A percentile compares a stretch with the other conserved stretches of the same genome.
Evolutionary conservation across 2,113 vertebrate genomes (phyloP).

Genomic region (Arothron firmamentum): DNA sequence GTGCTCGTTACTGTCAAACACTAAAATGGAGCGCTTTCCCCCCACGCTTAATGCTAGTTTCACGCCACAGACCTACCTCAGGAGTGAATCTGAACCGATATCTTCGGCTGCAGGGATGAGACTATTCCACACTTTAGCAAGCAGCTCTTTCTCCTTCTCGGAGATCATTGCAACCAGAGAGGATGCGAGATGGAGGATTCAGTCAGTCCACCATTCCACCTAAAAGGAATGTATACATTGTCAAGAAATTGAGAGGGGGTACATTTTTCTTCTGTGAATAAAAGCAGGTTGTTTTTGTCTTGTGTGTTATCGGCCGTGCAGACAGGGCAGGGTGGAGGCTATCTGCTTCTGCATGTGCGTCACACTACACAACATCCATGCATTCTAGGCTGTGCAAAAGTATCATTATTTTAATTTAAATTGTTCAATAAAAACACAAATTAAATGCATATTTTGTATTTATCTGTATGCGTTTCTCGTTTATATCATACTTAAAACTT

Average conservation of each 20-base stretch:
- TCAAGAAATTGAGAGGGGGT: background rate
- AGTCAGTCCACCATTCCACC: constrained; percentile 49
- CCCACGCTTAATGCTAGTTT: background rate
- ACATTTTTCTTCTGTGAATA: background rate
- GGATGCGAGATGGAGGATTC: background rate
- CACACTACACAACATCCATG: background rate
- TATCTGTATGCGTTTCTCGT: too few species aligned
- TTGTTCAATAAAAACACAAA: background rate
- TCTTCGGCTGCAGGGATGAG: constrained; percentile 63
- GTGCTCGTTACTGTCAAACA: background rate
- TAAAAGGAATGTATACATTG: background rate
- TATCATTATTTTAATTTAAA: too few species aligned
- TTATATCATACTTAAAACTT: background rate
- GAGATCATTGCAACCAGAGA: constrained; percentile 64
- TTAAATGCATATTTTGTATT: background rate
- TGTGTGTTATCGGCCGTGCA: constrained; percentile 46
- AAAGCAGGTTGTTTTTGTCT: constrained; percentile 1
- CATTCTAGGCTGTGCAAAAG: too few species aligned
- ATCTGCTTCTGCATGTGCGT: constrained; percentile 33
- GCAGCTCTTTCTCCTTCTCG: constrained; percentile 63
- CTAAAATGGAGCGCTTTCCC: background rate
- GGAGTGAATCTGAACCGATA: constrained; percentile 73
- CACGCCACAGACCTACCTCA: constrained; percentile 54
- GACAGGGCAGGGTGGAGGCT: constrained; percentile 54
- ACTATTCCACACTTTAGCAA: constrained; percentile 61